These are phyloP conservation scores for Ferrisia virgata DNA, from an alignment of 2,888 invertebrate species.

Conservation along the genomic window DNA sequence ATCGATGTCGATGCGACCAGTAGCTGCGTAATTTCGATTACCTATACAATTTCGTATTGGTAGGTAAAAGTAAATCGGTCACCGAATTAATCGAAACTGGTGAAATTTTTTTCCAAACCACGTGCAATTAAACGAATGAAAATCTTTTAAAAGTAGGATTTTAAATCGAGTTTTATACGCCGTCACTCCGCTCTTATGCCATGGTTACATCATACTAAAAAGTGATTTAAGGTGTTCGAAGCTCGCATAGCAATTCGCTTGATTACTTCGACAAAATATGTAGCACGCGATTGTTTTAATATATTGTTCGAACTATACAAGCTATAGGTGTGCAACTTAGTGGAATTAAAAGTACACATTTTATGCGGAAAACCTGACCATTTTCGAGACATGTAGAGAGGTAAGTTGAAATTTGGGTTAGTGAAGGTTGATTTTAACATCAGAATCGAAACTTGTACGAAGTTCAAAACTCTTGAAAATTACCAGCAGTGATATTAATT, in stretches of 20 bases:
- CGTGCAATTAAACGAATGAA: not conserved
- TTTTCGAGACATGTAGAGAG: too few species aligned
- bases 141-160: not conserved
- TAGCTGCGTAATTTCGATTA: not conserved
- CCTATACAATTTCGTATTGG: not conserved
- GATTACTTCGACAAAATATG: slow-evolving; percentile 17
- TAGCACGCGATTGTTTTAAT: not conserved
- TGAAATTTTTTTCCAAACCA: not conserved
- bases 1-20: not conserved
- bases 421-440: too few species aligned
- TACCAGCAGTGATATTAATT: too few species aligned
- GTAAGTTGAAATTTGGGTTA: too few species aligned
- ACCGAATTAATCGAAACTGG: not conserved
- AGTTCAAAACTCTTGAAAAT: too few species aligned
- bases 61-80: not conserved
- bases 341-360: not conserved
- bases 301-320: not conserved
- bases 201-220: not conserved
- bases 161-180: slow-evolving; percentile 1
- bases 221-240: slow-evolving; percentile 9
- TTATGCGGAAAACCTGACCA: too few species aligned
- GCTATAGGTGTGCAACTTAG: not conserved
- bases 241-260: not conserved
- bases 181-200: too few species aligned
- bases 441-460: too few species aligned